Percentiles rank a stretch among this genome's conserved stretches.
These are phyloP conservation scores for Gobio occitaniae DNA, from an alignment of 2,797 vertebrate genomes.

Conservation along the genomic window DNA sequence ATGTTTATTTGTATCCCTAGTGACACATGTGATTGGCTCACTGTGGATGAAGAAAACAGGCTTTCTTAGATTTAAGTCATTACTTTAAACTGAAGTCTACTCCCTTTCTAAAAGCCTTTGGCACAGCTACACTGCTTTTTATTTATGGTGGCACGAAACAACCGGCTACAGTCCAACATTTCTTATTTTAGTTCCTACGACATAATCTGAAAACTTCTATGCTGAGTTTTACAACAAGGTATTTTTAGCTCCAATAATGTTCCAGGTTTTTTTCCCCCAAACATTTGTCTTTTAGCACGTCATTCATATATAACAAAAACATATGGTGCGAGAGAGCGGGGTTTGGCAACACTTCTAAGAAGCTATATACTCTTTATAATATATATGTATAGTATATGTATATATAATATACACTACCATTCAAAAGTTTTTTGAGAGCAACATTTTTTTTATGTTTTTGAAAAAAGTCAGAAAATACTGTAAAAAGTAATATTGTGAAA, in stretches of 20 bases:
- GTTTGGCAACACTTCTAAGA: background rate
- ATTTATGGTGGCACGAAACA: constrained; percentile 51
- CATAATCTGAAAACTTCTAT: constrained; percentile 52
- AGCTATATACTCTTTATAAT: background rate
- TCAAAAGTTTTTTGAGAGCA: too few relatives aligned
- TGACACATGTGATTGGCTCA: constrained; percentile 31
- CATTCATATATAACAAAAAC: constrained; percentile 25
- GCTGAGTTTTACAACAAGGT: constrained; percentile 36
- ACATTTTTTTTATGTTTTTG: too few relatives aligned
- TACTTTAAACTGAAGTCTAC: constrained; percentile 57
- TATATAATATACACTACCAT: background rate
- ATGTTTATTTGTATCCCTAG: constrained; percentile 49
- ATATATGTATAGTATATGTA: background rate
- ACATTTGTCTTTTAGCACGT: constrained; percentile 15
- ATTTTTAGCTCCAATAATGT: constrained; percentile 54
- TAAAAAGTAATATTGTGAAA: background rate
- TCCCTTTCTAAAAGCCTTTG: constrained; percentile 51
- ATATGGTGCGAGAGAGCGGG: background rate
- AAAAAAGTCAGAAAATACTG: background rate
- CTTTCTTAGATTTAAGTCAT: constrained; percentile 58
- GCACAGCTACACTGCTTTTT: constrained; percentile 52
- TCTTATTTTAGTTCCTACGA: constrained; percentile 64
- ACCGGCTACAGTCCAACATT: constrained; percentile 45
- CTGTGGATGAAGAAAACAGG: constrained; percentile 50
- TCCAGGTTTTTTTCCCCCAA: constrained; percentile 25